Conservation (phyloP, 2,888 invertebrate species). For the Azorinus chamasolen region DNA sequence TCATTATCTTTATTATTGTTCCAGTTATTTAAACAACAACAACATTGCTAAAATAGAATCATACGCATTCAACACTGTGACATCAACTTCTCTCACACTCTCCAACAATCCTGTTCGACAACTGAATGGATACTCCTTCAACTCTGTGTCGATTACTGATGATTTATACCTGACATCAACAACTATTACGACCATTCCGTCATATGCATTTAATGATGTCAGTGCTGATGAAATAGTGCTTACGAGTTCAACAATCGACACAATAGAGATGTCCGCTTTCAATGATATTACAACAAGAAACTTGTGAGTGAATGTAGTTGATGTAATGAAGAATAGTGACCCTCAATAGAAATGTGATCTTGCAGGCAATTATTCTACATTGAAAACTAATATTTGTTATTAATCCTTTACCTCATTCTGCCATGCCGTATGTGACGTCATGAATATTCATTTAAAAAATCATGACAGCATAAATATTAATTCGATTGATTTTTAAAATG, state of each 20-base stretch:
- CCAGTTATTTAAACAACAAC: conserved; percentile 62
- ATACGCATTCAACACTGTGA: conserved; percentile 60
- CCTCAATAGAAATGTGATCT: too few relatives aligned
- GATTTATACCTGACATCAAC: conserved; percentile 41
- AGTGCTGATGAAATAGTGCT: conserved; percentile 12
- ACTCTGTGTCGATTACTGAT: conserved; percentile 6
- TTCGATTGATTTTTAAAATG: too few relatives aligned
- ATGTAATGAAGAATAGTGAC: too few relatives aligned
- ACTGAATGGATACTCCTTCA: conserved; percentile 58
- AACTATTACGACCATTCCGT: conserved; percentile 58
- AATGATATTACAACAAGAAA: conserved; percentile 39
- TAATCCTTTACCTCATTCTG: too few relatives aligned
- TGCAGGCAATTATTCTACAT: too few relatives aligned
- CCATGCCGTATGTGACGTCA: too few relatives aligned
- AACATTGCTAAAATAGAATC: conserved; percentile 64
- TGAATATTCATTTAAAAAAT: too few relatives aligned
- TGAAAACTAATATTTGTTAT: too few relatives aligned
- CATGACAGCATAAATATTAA: too few relatives aligned
- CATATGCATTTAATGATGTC: conserved; percentile 68
- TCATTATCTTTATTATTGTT: too few relatives aligned
- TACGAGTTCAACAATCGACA: conserved; percentile 30
- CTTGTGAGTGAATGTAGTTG: conserved; percentile 63
- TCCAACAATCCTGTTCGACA: conserved; percentile 56
- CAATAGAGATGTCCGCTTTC: conserved; percentile 70
- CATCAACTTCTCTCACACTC: conserved; percentile 30